A percentile compares a stretch with the other conserved stretches of the same genome.
phyloP scores from a whole-genome alignment of 2,797 vertebrate genomes.

The Gouania willdenowi region DNA sequence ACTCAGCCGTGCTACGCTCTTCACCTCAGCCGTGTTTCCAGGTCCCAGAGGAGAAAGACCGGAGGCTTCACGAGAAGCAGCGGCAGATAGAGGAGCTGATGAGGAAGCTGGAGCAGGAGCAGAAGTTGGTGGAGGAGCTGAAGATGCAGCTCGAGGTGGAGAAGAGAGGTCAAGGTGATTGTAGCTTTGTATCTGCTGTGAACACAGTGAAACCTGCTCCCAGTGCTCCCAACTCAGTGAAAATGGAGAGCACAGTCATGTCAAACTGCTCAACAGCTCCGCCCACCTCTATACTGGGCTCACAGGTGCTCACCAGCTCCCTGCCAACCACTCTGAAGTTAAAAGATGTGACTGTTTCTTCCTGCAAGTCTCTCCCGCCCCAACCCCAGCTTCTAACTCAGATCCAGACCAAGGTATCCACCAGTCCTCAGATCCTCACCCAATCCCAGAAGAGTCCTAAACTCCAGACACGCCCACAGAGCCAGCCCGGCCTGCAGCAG shows the following conservation, averaged over 20 bases:
- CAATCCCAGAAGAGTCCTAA: slow-evolving; percentile 51
- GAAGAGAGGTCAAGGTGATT: slow-evolving; percentile 74
- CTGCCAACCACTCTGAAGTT: slow-evolving; percentile 72
- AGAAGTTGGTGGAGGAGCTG: slow-evolving; percentile 90
- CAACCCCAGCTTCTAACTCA: slow-evolving; percentile 47
- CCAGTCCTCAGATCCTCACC: slow-evolving; percentile 21
- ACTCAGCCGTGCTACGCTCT: slow-evolving; percentile 29
- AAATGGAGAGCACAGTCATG: slow-evolving; percentile 42
- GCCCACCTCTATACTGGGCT: slow-evolving; percentile 34
- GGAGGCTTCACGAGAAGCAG: slow-evolving; percentile 94
- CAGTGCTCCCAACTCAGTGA: slow-evolving; percentile 36
- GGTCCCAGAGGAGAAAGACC: slow-evolving; percentile 82
- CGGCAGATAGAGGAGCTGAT: slow-evolving; percentile 94
- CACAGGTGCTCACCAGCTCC: slow-evolving; percentile 22
- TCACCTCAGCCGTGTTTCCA: slow-evolving; percentile 29
- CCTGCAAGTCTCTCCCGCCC: slow-evolving; percentile 35
- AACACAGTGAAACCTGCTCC: slow-evolving; percentile 15
- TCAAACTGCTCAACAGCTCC: slow-evolving; percentile 50
- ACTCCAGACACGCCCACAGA: slow-evolving; percentile 28
- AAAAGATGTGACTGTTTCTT: slow-evolving; percentile 75
- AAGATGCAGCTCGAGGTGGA: slow-evolving; percentile 96
- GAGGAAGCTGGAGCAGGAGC: slow-evolving; percentile 92
- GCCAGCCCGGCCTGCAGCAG: slow-evolving; percentile 63
- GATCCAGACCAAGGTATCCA: slow-evolving; percentile 32
- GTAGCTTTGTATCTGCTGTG: slow-evolving; percentile 4